Evolutionary conservation across 2,797 vertebrate genomes (phyloP).

Genomic region (Spinus olivaceus): DNA sequence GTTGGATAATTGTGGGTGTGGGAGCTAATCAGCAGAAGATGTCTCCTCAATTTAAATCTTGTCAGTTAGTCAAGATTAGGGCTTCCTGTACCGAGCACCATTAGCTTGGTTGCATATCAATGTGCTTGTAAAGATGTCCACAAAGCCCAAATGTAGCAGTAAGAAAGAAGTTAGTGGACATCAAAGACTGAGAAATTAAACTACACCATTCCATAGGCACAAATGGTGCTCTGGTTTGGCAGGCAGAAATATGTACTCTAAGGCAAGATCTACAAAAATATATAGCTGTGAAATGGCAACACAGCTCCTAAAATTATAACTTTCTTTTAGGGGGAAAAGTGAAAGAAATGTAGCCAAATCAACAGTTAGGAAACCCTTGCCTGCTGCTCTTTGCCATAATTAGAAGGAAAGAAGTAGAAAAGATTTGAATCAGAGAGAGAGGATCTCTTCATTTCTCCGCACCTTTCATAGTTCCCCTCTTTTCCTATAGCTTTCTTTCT

Average conservation of each 20-base stretch:
- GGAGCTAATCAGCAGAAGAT: slow-evolving; percentile 99
- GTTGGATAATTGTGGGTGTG: slow-evolving; percentile 99
- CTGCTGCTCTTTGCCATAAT: neutral
- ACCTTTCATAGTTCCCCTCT: neutral
- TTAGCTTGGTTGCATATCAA: slow-evolving; percentile 99
- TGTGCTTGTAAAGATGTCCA: slow-evolving; percentile 90
- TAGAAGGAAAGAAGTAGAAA: neutral
- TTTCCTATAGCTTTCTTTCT: neutral
- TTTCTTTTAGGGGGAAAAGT: slow-evolving; percentile 2
- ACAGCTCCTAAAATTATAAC: neutral
- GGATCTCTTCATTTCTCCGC: neutral
- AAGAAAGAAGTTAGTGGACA: slow-evolving; percentile 81
- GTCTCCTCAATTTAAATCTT: slow-evolving; percentile 99
- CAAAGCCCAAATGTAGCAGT: slow-evolving; percentile 85
- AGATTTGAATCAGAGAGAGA: neutral
- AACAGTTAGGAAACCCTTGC: slow-evolving; percentile 32
- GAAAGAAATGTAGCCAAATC: slow-evolving; percentile 25
- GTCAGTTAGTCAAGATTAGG: slow-evolving; percentile 99
- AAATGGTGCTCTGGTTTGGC: slow-evolving; percentile 57
- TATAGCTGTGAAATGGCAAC: slow-evolving; percentile 17
- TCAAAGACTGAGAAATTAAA: slow-evolving; percentile 79
- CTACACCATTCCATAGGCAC: slow-evolving; percentile 64
- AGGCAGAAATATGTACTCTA: slow-evolving; percentile 35
- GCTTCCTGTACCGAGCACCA: slow-evolving; percentile 96
- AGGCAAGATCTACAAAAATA: slow-evolving; percentile 21